Conservation (phyloP, 2,113 vertebrate species). For the Cryptoleucopteryx plumbea region DNA sequence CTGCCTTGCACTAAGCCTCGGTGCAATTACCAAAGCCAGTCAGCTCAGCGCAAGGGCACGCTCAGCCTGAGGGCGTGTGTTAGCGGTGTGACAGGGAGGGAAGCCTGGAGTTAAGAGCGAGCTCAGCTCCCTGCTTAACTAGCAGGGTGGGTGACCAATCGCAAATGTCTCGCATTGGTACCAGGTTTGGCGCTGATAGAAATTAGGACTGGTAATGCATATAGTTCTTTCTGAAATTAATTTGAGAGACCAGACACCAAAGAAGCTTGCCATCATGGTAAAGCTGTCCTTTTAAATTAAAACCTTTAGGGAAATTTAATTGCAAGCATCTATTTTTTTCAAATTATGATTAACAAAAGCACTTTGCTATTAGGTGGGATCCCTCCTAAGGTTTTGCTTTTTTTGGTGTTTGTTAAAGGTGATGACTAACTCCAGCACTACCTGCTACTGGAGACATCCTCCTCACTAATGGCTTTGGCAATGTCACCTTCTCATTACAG, state of each 20-base stretch:
- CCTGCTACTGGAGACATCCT: background rate
- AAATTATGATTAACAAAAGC: background rate
- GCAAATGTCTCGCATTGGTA: background rate
- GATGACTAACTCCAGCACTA: background rate
- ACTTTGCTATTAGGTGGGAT: background rate
- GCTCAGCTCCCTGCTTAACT: background rate
- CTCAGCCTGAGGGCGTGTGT: rapidly evolving
- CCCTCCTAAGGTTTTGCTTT: background rate
- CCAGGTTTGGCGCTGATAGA: background rate
- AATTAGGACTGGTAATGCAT: background rate
- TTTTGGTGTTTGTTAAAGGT: background rate
- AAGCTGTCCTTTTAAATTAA: background rate
- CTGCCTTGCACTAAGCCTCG: too few relatives aligned
- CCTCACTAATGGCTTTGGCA: background rate
- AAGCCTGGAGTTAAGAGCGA: background rate
- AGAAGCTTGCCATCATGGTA: background rate
- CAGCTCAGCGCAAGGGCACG: background rate
- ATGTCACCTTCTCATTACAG: background rate
- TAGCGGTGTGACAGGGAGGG: background rate
- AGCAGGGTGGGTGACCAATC: background rate
- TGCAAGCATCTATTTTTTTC: background rate
- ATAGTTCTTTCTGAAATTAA: background rate
- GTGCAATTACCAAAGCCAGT: background rate
- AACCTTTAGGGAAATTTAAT: background rate
- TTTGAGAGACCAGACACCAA: background rate